Conservation (phyloP, 2,797 vertebrate species). For the Lutjanus argentimaculatus region DNA sequence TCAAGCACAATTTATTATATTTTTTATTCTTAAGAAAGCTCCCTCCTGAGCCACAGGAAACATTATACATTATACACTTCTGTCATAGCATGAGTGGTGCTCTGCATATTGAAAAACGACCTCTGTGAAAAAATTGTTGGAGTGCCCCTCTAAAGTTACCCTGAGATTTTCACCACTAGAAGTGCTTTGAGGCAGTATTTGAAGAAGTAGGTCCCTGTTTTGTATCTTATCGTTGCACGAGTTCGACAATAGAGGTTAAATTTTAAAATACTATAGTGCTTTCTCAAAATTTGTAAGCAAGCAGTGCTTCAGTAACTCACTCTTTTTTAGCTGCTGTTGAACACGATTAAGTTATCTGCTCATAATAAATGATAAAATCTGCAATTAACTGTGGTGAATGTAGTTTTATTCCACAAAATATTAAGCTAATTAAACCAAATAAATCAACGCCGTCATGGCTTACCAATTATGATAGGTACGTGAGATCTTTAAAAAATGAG, state of each 20-base stretch:
- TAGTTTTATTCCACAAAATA: conserved; percentile 29
- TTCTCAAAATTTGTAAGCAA: not conserved
- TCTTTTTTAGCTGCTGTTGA: not conserved
- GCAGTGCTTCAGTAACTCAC: not conserved
- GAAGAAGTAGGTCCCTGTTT: not conserved
- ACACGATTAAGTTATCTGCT: conserved; percentile 13
- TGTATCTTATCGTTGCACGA: not conserved
- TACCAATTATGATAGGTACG: conserved; percentile 34
- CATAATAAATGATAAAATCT: conserved; percentile 28
- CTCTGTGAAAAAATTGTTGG: not conserved
- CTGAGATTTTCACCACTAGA: not conserved
- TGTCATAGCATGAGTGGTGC: too few species aligned
- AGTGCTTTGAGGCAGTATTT: not conserved
- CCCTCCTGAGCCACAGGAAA: not conserved
- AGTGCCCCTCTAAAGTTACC: not conserved
- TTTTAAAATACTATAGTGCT: not conserved
- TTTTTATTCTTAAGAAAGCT: not conserved
- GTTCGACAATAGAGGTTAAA: too few species aligned
- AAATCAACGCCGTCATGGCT: conserved; percentile 21
- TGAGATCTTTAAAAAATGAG: conserved; percentile 32
- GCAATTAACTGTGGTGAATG: conserved; percentile 23
- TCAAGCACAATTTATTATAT: not conserved
- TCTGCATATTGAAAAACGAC: too few species aligned
- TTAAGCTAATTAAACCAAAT: conserved; percentile 36
- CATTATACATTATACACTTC: too few species aligned